Conservation (phyloP, 2,888 invertebrate species). For the Habrosyne pyritoides region DNA sequence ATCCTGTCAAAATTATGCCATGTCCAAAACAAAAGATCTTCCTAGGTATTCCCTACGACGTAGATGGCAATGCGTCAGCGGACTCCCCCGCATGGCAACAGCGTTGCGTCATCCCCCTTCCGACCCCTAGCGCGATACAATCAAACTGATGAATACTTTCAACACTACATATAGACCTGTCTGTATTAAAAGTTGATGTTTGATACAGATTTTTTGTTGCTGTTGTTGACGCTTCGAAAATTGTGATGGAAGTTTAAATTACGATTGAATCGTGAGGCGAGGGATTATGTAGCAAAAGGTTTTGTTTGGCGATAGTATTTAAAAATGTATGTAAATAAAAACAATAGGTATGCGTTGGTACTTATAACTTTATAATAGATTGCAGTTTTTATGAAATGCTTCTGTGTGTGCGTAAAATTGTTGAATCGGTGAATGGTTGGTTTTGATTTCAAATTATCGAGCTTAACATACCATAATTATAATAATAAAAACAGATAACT, state of each 20-base stretch:
- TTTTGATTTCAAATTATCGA: too few species aligned
- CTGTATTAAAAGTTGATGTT: constrained; percentile 22
- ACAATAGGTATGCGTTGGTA: not conserved
- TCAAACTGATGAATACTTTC: constrained; percentile 76
- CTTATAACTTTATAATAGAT: not conserved
- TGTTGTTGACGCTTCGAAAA: constrained; percentile 27
- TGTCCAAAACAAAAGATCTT: constrained; percentile 39
- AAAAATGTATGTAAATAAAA: too few species aligned
- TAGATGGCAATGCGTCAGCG: constrained; percentile 42
- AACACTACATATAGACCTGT: constrained; percentile 41
- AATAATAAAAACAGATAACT: too few species aligned
- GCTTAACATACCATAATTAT: too few species aligned
- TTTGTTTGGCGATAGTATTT: too few species aligned
- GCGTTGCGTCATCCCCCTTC: constrained; percentile 57
- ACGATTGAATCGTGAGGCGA: constrained; percentile 8
- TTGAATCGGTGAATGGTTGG: too few species aligned
- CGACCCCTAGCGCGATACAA: constrained; percentile 56
- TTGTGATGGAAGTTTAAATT: constrained; percentile 21
- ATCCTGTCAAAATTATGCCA: constrained; percentile 24
- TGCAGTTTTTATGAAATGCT: not conserved
- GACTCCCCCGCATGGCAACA: constrained; percentile 64
- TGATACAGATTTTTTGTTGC: constrained; percentile 22
- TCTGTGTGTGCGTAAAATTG: too few species aligned
- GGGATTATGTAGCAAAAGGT: too few species aligned
- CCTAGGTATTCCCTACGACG: constrained; percentile 45